These are phyloP conservation scores for Bombus sylvicola DNA, from an alignment of 1,140 invertebrate genomes.

Conservation along the genomic window DNA sequence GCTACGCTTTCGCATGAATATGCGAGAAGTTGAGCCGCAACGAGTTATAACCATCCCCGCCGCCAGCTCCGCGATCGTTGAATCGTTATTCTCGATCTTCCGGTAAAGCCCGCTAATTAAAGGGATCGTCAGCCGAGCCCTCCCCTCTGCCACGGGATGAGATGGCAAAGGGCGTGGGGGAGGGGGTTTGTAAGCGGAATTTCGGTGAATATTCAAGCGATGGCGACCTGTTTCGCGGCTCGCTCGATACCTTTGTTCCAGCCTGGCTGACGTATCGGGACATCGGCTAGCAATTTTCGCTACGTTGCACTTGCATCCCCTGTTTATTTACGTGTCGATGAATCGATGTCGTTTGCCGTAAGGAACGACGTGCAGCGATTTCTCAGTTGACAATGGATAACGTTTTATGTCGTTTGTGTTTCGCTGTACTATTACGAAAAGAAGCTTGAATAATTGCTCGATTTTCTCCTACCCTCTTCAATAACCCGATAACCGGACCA, in stretches of 20 bases:
- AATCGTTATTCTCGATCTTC: slow-evolving; percentile 54
- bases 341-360: neutral
- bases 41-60: slow-evolving; percentile 44
- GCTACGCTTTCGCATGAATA: slow-evolving; percentile 47
- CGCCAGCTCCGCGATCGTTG: slow-evolving; percentile 4
- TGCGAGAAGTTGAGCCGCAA: slow-evolving; percentile 34
- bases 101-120: slow-evolving; percentile 38
- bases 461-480: too few relatives aligned
- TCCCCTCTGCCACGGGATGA: neutral
- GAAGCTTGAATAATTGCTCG: too few relatives aligned
- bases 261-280: neutral
- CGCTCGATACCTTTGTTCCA: slow-evolving; percentile 32
- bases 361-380: neutral
- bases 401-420: too few relatives aligned
- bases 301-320: neutral
- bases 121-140: neutral
- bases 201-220: slow-evolving; percentile 42
- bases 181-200: slow-evolving; percentile 10
- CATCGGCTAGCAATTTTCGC: slow-evolving; percentile 17
- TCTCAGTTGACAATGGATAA: neutral
- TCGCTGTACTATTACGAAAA: too few relatives aligned
- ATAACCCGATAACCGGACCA: too few relatives aligned
- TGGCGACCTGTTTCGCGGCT: slow-evolving; percentile 2
- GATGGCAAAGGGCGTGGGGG: neutral
- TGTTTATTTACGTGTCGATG: slow-evolving; percentile 13